These are phyloP conservation scores for Folsomia manolachei DNA, from an alignment of 2,888 invertebrate species.

Conservation along the genomic window DNA sequence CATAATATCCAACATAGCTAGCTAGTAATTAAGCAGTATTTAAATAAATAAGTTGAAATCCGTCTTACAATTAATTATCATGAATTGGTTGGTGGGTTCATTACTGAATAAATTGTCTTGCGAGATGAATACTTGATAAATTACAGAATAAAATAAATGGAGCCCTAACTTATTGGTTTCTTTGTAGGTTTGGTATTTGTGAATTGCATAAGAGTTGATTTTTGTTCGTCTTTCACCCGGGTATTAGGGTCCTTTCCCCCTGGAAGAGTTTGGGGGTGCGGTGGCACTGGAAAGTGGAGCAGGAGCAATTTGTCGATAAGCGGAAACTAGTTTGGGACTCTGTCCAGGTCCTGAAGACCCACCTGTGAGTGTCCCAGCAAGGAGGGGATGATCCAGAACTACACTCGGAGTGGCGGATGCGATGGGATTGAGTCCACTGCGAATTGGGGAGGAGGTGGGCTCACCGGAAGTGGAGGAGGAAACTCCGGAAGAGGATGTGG, in stretches of 20 bases:
- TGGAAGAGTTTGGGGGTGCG: constrained; percentile 11
- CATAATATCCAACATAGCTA: no score
- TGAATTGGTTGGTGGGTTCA: no score
- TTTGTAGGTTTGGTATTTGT: neutral
- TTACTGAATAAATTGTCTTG: no score
- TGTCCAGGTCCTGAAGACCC: constrained; percentile 31
- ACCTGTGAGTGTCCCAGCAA: constrained; percentile 44
- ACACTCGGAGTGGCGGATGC: constrained; percentile 47
- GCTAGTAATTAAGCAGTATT: no score
- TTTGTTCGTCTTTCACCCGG: neutral
- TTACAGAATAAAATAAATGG: no score
- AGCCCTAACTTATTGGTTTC: neutral
- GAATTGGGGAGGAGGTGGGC: neutral
- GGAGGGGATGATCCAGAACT: constrained; percentile 44
- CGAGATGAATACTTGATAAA: no score
- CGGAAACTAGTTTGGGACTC: constrained; percentile 20
- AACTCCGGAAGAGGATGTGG: neutral
- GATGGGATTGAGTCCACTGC: constrained; percentile 43
- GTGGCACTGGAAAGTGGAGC: no score
- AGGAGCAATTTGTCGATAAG: constrained; percentile 49
- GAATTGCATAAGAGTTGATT: neutral
- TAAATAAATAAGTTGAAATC: no score
- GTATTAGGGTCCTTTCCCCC: neutral
- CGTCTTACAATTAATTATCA: no score
- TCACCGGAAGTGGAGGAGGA: neutral